A percentile compares a stretch with the other conserved stretches of the same genome.
These are phyloP conservation scores for Xenops minutus DNA, from an alignment of 2,797 vertebrate species.

Conservation along the genomic window DNA sequence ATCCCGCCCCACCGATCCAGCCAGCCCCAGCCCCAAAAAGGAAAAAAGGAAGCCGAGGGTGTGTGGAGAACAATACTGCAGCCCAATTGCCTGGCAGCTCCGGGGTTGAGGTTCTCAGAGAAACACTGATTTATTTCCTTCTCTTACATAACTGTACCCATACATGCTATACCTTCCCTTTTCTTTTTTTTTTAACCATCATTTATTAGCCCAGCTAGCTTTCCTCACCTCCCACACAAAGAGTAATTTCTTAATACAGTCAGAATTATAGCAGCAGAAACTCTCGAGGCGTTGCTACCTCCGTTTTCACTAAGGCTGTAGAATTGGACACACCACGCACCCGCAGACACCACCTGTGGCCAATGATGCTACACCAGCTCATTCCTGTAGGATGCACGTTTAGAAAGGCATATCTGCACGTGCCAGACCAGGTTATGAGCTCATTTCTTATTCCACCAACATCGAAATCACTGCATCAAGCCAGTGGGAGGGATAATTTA, in stretches of 20 bases:
- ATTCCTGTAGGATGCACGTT: not conserved
- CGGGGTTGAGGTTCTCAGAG: slow-evolving; percentile 41
- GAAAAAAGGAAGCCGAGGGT: slow-evolving; percentile 71
- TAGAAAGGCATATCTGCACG: not conserved
- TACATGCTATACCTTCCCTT: not conserved
- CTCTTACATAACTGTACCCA: slow-evolving; percentile 68
- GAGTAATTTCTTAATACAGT: slow-evolving; percentile 15
- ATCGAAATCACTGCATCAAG: not conserved
- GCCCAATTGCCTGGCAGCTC: slow-evolving; percentile 28
- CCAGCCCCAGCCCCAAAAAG: slow-evolving; percentile 62
- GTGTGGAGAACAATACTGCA: slow-evolving; percentile 44
- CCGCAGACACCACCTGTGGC: not conserved
- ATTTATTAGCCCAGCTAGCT: slow-evolving; percentile 46
- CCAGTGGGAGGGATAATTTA: not conserved
- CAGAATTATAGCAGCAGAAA: not conserved
- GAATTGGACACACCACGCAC: not conserved
- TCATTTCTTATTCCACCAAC: not conserved
- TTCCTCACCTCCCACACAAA: slow-evolving; percentile 52
- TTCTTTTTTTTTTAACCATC: not conserved
- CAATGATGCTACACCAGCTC: not conserved
- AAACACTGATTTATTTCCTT: slow-evolving; percentile 61
- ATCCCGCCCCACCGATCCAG: slow-evolving; percentile 57
- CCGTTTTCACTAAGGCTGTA: not conserved
- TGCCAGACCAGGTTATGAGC: not conserved
- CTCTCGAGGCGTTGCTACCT: not conserved